A percentile compares a stretch with the other conserved stretches of the same genome.
phyloP scores from a whole-genome alignment of 1,140 invertebrate species.

The Habropoda laboriosa region DNA sequence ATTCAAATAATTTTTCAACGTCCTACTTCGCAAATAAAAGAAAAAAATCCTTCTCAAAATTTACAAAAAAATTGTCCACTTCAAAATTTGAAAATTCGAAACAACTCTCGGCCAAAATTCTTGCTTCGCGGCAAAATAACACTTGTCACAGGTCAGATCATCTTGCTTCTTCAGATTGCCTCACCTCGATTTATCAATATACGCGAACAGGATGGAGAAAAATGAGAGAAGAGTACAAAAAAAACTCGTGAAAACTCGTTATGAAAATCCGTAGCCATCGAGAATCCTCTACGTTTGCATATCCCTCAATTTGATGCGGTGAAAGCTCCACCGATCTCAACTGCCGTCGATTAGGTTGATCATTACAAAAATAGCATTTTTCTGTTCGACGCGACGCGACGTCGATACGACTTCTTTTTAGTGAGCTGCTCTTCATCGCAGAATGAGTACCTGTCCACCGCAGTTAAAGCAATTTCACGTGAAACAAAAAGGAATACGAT shows the following conservation, averaged over 20 bases:
- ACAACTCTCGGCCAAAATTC: no score
- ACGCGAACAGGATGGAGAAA: not conserved
- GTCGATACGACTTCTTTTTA: constrained; percentile 46
- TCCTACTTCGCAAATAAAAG: no score
- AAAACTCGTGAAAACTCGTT: constrained; percentile 15
- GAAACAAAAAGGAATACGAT: not conserved
- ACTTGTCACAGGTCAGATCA: not conserved
- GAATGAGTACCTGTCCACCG: not conserved
- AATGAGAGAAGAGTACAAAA: no score
- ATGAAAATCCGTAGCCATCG: constrained; percentile 43
- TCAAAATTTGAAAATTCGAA: no score
- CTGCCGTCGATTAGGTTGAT: constrained; percentile 42
- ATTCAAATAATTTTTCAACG: no score
- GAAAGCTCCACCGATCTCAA: constrained; percentile 49
- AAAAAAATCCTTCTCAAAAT: no score
- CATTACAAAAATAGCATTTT: constrained; percentile 47
- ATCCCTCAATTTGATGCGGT: constrained; percentile 36
- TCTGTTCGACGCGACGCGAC: constrained; percentile 28
- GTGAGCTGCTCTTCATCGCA: constrained; percentile 31
- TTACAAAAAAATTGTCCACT: no score
- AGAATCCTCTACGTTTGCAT: constrained; percentile 37
- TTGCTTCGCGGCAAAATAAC: no score
- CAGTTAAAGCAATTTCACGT: constrained; percentile 25
- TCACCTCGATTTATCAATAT: not conserved
- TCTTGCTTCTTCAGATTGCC: not conserved